Evolutionary conservation across 23 tunicate genomes (phyloP).

Genomic region (Halocynthia aurantium): DNA sequence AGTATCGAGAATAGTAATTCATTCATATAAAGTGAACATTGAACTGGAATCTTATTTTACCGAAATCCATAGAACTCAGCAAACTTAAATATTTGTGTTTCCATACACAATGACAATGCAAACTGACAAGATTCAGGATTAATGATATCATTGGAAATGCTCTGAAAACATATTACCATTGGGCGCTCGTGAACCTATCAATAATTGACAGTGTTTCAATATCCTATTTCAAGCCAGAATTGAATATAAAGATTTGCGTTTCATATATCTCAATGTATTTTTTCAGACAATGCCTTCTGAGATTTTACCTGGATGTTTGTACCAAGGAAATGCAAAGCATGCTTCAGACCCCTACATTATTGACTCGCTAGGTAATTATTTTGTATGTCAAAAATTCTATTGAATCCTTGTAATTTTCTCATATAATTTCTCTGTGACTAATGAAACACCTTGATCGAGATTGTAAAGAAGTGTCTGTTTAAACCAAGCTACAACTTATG

Average conservation of each 20-base stretch:
- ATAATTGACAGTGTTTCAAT: too few species aligned
- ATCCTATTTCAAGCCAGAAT: neutral
- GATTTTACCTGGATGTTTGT: slow-evolving; percentile 38
- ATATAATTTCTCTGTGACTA: too few species aligned
- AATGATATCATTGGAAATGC: too few species aligned
- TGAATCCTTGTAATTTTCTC: too few species aligned
- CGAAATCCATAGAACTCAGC: slow-evolving; percentile 10
- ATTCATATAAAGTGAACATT: neutral
- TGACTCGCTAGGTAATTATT: slow-evolving; percentile 42
- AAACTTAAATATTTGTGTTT: too few species aligned
- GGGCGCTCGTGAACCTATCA: too few species aligned
- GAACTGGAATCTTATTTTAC: slow-evolving; percentile 1
- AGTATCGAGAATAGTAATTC: neutral
- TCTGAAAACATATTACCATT: too few species aligned
- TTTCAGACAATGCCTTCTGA: slow-evolving; percentile 93
- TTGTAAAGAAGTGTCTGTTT: too few species aligned
- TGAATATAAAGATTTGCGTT: neutral
- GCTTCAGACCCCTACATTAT: slow-evolving; percentile 38
- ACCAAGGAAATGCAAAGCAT: slow-evolving; percentile 66
- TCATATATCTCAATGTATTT: neutral
- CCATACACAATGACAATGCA: too few species aligned
- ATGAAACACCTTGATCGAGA: too few species aligned
- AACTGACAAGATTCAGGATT: too few species aligned
- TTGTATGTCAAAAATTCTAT: neutral
- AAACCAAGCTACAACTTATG: too few species aligned